A percentile compares a stretch with the other conserved stretches of the same genome.
These are phyloP conservation scores for Pandemis corylana DNA, from an alignment of 2,888 invertebrate genomes.

Conservation along the genomic window DNA sequence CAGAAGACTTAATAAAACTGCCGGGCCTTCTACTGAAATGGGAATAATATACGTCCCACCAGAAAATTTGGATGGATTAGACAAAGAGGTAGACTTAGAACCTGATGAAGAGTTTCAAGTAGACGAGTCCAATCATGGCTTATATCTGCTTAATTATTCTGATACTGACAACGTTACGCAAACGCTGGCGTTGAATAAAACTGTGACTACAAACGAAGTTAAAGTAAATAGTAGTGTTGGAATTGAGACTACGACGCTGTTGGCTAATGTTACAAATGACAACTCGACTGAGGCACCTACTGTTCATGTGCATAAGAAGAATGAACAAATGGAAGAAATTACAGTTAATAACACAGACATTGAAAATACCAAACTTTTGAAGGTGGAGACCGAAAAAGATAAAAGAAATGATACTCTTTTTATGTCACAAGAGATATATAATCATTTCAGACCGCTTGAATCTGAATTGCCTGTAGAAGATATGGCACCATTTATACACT, in stretches of 20 bases:
- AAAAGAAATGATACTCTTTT: slow-evolving; percentile 83
- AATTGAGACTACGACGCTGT: slow-evolving; percentile 52
- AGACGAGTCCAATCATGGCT: slow-evolving; percentile 82
- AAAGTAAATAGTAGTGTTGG: slow-evolving; percentile 55
- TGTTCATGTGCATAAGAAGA: slow-evolving; percentile 49
- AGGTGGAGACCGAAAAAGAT: slow-evolving; percentile 70
- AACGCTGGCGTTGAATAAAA: slow-evolving; percentile 60
- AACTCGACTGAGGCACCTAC: slow-evolving; percentile 51
- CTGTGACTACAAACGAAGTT: slow-evolving; percentile 54
- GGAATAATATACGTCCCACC: slow-evolving; percentile 77
- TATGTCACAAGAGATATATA: slow-evolving; percentile 86
- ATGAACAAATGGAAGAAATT: slow-evolving; percentile 60
- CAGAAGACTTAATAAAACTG: slow-evolving; percentile 67
- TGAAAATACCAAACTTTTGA: slow-evolving; percentile 61
- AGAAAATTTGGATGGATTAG: slow-evolving; percentile 75
- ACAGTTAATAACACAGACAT: slow-evolving; percentile 66
- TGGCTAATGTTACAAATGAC: slow-evolving; percentile 51
- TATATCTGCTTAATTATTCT: slow-evolving; percentile 81
- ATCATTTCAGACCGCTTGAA: slow-evolving; percentile 87
- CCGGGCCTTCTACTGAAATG: slow-evolving; percentile 67
- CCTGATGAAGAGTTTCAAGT: slow-evolving; percentile 84
- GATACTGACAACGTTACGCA: slow-evolving; percentile 76
- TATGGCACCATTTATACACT: slow-evolving; percentile 88
- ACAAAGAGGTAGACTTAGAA: slow-evolving; percentile 77
- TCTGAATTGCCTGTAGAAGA: slow-evolving; percentile 87